phyloP scores from a whole-genome alignment of 2,113 vertebrate genomes.

The Entelurus aequoreus region DNA sequence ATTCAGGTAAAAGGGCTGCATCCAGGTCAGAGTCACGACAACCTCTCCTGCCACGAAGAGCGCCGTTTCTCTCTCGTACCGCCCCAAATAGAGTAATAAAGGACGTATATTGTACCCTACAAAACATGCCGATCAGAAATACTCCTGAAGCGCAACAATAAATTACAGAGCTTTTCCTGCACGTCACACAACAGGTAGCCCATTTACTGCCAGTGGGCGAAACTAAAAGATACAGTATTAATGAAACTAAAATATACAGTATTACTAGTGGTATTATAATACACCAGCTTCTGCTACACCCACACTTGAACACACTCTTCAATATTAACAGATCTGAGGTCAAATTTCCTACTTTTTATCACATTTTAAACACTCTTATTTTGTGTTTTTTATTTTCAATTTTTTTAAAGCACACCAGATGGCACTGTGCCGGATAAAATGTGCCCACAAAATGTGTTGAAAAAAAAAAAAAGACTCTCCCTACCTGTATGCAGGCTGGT shows the following conservation, averaged over 20 bases:
- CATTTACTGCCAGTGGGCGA: neutral
- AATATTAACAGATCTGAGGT: conserved; percentile 2
- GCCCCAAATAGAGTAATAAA: no score
- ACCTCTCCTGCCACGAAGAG: no score
- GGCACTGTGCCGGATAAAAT: no score
- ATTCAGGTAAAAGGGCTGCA: no score
- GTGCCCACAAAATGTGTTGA: no score
- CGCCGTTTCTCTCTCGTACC: no score
- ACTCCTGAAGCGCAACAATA: neutral
- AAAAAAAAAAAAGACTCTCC: conserved; percentile 13
- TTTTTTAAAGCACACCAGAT: neutral
- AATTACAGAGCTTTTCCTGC: conserved; percentile 6
- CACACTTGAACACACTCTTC: conserved; percentile 11
- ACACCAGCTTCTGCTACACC: conserved; percentile 18
- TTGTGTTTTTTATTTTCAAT: neutral
- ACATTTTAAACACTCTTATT: no score
- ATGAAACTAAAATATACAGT: neutral
- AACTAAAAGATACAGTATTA: conserved; percentile 27
- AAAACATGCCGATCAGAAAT: neutral
- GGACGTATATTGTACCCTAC: no score
- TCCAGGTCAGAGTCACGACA: no score
- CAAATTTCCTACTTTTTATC: neutral
- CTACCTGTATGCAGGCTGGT: conserved; percentile 55
- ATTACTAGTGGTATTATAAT: neutral
- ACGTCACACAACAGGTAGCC: conserved; percentile 43